Evolutionary conservation across 1,140 invertebrate species (phyloP), one percentile per base, ranked within the genome.

Genomic region (Pararge aegeria): DNA sequence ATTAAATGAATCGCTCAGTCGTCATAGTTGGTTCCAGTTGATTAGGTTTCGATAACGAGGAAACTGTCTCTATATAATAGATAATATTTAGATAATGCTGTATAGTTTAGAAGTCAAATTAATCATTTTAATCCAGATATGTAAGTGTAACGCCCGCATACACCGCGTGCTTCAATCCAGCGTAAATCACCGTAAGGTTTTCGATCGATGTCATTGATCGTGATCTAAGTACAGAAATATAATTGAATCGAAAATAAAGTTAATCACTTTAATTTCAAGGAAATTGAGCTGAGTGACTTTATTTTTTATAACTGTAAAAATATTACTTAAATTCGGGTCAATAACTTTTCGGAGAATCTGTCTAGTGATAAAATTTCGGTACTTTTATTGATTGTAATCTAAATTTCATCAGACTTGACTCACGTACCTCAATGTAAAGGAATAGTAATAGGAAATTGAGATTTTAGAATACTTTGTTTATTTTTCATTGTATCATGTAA

Each of bases 171-270:
- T 61, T 64, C 51, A 61, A 66, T 61, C 50, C 58, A 59, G 37
- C 60, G 54, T 66, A 61, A 70, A 70, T 59, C 64, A 51, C 57
- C 60, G 56, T 64, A 66, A 65, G 60, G 60, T 62, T 61, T 52
- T 56, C 42, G 51, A 66, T 66, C 37, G 38, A n/a, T n/a, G n/a
- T n/a, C 37, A 44, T 42, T 46, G 57, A 2, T 51, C 49, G 49
- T 37, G 49, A 51, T 51, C 30, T 51, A n/a, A n/a, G n/a, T n/a
- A 51, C 29, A 19, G 29, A 34, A 51, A 18, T 37, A 51, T 27
- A 42, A 40, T 40, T 42, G 3, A n/a, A n/a, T n/a, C n/a, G n/a
- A n/a, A n/a, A n/a, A n/a, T n/a, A n/a, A n/a, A n/a, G n/a, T n/a
- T n/a, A n/a, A n/a, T n/a, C n/a, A n/a, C n/a, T n/a, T n/a, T 12